A percentile compares a stretch with the other conserved stretches of the same genome.
Conservation (phyloP, 1,140 invertebrate species). For the Drosophila equinoxialis region DNA sequence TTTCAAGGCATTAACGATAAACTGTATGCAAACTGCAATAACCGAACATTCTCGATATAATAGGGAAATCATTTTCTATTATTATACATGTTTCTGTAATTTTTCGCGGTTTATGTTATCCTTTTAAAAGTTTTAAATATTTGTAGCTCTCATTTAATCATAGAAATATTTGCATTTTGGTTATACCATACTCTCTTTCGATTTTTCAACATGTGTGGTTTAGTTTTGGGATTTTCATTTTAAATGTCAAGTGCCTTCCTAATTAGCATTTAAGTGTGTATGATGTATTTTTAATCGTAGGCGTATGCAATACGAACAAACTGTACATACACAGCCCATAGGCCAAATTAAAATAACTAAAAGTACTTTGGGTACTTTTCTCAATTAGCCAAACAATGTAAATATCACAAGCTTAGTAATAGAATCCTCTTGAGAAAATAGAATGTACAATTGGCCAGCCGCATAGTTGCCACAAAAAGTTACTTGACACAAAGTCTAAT, state of each 20-base stretch:
- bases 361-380: conserved; percentile 20
- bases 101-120: not conserved
- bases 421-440: not conserved
- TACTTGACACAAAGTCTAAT: not conserved
- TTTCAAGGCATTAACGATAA: not conserved
- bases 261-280: conserved; percentile 62
- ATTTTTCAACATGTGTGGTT: conserved; percentile 15
- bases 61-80: not conserved
- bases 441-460: conserved; percentile 3
- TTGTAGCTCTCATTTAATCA: not conserved
- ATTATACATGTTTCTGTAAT: not conserved
- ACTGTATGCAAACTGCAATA: not conserved
- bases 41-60: too few species aligned
- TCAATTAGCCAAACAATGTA: conserved; percentile 57
- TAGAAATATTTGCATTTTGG: conserved; percentile 4
- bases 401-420: conserved; percentile 23
- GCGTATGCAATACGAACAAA: conserved; percentile 29
- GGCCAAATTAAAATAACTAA: conserved; percentile 13
- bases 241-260: conserved; percentile 74
- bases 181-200: not conserved
- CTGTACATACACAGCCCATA: conserved; percentile 21
- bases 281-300: conserved; percentile 22
- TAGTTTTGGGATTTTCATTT: conserved; percentile 42
- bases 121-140: not conserved
- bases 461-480: not conserved